Evolutionary conservation across 37 sponge, comb jelly and placozoan species (phyloP), one percentile per base, ranked within the genome.

Genomic region (Ephydatia muelleri): DNA sequence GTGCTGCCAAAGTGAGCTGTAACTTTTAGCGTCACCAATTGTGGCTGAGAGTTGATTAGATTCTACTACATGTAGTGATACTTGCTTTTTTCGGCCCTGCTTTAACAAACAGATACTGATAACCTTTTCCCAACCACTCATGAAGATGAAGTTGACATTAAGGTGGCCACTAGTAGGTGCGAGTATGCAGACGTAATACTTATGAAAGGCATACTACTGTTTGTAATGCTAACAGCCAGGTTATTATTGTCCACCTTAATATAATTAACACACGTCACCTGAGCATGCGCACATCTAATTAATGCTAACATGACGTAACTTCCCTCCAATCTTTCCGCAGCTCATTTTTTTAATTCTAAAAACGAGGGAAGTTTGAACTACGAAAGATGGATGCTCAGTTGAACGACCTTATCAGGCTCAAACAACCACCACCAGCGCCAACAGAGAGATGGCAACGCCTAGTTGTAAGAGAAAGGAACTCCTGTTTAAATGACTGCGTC

Each of bases 401-500:
- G 35, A 87, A 87, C 82, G 82, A 87, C 36, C 68, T 87, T 21
- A 87, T 87, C 34, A 68, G 88, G 16, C 70, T 87, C 3, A 87
- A 82, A 57, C 82, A 87, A 65, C 72, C 64, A 26, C 88, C 77
- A 3, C 27, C 82, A 21, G 77, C 88, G 47, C 88, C 88, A 1
- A 28, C 82, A 28, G 82, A 87, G 37, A 64, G 88, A 38, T 87
- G 88, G 88, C 82, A 87, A 38, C 26, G 43, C 83, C 38, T 49
- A 4, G 26, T 74, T 72, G 49, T 27, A 29, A 29, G 37, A 49
- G 77, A 32, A 76, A 64, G 75, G 33, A 38, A 29, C 5, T 33
- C 85, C 29, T 38, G 76, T 33, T 48, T 26, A 65, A 32, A 72
- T 5, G 27, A 34, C 16, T 35, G 38, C 68, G 3, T 43, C 85